These are phyloP conservation scores for Aselliscus stoliczkanus DNA, from an alignment of 2,797 vertebrate species.

Conservation along the genomic window DNA sequence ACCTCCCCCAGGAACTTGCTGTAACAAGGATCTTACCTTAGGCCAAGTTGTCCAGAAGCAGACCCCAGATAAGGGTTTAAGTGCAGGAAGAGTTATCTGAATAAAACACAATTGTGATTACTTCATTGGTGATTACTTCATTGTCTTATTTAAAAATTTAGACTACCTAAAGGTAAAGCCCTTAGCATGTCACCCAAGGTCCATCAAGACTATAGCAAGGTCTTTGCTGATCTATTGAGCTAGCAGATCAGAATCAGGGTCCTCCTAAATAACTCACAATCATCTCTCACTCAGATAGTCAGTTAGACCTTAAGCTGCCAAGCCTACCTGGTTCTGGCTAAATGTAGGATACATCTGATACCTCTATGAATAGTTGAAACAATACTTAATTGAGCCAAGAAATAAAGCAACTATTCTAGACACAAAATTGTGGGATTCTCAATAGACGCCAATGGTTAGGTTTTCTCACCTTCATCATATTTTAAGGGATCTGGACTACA, in stretches of 20 bases:
- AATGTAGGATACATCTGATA: background rate
- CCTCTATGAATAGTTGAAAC: background rate
- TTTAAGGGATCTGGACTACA: background rate
- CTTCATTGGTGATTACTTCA: background rate
- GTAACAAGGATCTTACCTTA: background rate
- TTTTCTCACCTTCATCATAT: background rate
- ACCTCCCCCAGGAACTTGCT: background rate
- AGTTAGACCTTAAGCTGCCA: background rate
- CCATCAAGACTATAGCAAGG: background rate
- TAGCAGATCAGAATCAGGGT: background rate
- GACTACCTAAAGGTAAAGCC: background rate
- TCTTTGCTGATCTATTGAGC: background rate
- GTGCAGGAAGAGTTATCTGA: background rate
- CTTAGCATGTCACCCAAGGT: background rate
- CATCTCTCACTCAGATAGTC: background rate
- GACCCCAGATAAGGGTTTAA: background rate
- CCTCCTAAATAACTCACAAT: background rate
- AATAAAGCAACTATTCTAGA: background rate
- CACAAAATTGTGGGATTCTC: background rate
- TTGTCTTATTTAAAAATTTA: background rate
- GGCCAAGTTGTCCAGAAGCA: background rate
- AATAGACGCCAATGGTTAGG: background rate
- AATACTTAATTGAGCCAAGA: background rate
- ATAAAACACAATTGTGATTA: background rate
- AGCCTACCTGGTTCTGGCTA: background rate